A percentile compares a stretch with the other conserved stretches of the same genome.
phyloP scores from a whole-genome alignment of 92 coral and sea anemone species.

The Plumapathes pennacea region DNA sequence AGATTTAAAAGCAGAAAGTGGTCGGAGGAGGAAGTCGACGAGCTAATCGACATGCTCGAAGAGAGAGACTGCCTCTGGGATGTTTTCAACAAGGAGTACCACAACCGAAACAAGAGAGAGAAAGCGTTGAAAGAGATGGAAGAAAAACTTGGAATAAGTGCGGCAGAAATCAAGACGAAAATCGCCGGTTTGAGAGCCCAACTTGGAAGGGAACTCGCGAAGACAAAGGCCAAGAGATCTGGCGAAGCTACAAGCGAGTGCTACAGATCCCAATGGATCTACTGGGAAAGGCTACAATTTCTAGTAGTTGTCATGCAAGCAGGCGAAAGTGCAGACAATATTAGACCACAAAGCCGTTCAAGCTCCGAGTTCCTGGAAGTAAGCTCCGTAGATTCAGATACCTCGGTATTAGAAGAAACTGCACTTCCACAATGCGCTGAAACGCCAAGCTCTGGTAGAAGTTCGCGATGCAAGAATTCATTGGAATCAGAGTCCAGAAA shows the following conservation, averaged over 20 bases:
- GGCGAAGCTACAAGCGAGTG: slow-evolving; percentile 13
- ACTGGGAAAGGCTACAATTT: slow-evolving; percentile 54
- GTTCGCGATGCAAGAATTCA: too few species aligned
- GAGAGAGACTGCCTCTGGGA: slow-evolving; percentile 16
- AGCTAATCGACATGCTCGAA: slow-evolving; percentile 23
- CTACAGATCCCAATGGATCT: slow-evolving; percentile 37
- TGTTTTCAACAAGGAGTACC: slow-evolving; percentile 25
- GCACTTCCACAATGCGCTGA: too few species aligned
- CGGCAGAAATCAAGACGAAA: slow-evolving; percentile 7
- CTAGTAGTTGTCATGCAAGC: slow-evolving; percentile 40
- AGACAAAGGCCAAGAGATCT: slow-evolving; percentile 2
- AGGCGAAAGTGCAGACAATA: slow-evolving; percentile 33
- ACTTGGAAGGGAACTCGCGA: slow-evolving; percentile 8
- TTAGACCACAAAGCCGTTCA: too few species aligned
- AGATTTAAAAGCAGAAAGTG: too few species aligned
- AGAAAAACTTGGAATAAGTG: slow-evolving; percentile 5
- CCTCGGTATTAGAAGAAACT: too few species aligned
- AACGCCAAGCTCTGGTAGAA: too few species aligned
- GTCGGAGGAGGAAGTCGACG: slow-evolving; percentile 13
- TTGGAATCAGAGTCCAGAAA: slow-evolving; percentile 25
- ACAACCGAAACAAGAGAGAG: slow-evolving; percentile 9
- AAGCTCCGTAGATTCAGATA: too few species aligned
- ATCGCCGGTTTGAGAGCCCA: slow-evolving; percentile 22
- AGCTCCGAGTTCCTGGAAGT: too few species aligned
- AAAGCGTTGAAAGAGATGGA: slow-evolving; percentile 12